Evolutionary conservation across 2,888 invertebrate genomes (phyloP).

Genomic region (Brachyptera risi): DNA sequence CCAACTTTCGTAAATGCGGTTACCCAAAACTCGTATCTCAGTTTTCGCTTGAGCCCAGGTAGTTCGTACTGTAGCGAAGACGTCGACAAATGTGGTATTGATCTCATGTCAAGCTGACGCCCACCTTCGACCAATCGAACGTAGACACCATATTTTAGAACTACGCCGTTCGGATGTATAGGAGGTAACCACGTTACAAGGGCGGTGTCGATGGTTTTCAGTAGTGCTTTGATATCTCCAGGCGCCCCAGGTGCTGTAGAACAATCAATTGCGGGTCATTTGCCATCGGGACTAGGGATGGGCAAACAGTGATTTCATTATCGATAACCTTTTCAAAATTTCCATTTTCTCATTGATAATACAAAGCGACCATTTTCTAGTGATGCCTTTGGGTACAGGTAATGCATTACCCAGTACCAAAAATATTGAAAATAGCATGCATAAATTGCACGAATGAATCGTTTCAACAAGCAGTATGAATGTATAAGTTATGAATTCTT

Average conservation of each 20-base stretch:
- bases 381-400: too few relatives aligned
- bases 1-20: slow-evolving; percentile 45
- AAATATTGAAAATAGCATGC: too few relatives aligned
- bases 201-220: slow-evolving; percentile 44
- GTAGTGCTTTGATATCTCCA: slow-evolving; percentile 47
- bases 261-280: too few relatives aligned
- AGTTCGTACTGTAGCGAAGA: slow-evolving; percentile 47
- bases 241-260: slow-evolving; percentile 47
- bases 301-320: too few relatives aligned
- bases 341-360: too few relatives aligned
- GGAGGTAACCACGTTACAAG: slow-evolving; percentile 50
- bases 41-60: slow-evolving; percentile 50
- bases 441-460: too few relatives aligned
- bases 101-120: slow-evolving; percentile 27
- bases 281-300: too few relatives aligned
- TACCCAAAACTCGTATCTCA: slow-evolving; percentile 52
- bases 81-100: slow-evolving; percentile 26
- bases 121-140: slow-evolving; percentile 32
- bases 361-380: too few relatives aligned
- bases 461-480: too few relatives aligned
- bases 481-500: too few relatives aligned
- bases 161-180: slow-evolving; percentile 44
- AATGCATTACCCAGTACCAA: too few relatives aligned
- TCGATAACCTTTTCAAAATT: too few relatives aligned
- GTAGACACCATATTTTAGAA: slow-evolving; percentile 44